A percentile compares a stretch with the other conserved stretches of the same genome.
Conservation (phyloP, 2,113 vertebrate genomes). For the Pipra filicauda region DNA sequence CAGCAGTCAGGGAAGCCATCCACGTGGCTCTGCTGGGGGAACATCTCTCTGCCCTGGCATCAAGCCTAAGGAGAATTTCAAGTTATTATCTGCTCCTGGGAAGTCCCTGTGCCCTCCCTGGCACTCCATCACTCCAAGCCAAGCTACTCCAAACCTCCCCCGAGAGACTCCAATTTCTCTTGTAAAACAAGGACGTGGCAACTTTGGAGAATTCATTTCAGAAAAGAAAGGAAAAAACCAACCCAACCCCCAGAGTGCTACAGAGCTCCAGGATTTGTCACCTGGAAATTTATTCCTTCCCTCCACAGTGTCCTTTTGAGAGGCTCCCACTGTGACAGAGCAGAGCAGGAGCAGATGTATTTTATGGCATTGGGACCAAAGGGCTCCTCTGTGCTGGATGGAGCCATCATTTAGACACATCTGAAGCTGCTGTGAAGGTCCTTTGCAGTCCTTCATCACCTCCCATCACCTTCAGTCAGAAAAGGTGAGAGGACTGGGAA, state of each 20-base stretch:
- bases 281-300: not conserved
- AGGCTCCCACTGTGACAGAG: not conserved
- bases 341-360: not conserved
- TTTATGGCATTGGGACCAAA: not conserved
- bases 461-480: not conserved
- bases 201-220: not conserved
- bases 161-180: rapidly evolving
- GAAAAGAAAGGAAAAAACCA: not conserved
- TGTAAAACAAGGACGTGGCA: not conserved
- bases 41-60: not conserved
- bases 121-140: not conserved
- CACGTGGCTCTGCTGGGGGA: not conserved
- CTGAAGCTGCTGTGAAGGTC: not conserved
- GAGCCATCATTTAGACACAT: not conserved
- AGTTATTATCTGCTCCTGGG: not conserved
- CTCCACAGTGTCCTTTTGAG: not conserved
- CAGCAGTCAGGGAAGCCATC: not conserved
- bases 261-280: not conserved
- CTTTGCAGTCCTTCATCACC: not conserved
- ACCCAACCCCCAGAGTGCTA: not conserved
- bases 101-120: not conserved
- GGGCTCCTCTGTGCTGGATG: not conserved
- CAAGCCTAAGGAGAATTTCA: not conserved
- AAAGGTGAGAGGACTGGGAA: not conserved
- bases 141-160: not conserved